These are phyloP conservation scores for Amitus sp. DNA, from an alignment of 2,888 invertebrate species.

Conservation along the genomic window DNA sequence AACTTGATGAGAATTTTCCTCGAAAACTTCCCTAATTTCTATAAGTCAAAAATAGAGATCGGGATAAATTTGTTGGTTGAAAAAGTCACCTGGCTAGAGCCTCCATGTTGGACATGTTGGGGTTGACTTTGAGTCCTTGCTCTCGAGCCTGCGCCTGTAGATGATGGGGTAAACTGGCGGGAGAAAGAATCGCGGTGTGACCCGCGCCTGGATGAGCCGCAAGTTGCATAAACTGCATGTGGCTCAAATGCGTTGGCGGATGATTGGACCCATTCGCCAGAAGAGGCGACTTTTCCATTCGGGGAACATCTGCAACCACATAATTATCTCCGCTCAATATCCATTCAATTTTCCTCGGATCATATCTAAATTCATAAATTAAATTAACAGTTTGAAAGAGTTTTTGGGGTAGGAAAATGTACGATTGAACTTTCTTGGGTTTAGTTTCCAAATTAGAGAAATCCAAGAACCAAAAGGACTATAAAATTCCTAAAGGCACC, in stretches of 20 bases:
- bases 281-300: slow-evolving; percentile 91
- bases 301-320: slow-evolving; percentile 78
- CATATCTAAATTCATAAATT: too few relatives aligned
- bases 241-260: slow-evolving; percentile 89
- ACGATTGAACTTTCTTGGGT: too few relatives aligned
- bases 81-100: slow-evolving; percentile 82
- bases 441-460: too few relatives aligned
- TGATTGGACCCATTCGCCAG: slow-evolving; percentile 95
- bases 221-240: slow-evolving; percentile 95
- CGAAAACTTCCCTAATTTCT: too few relatives aligned
- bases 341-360: too few relatives aligned
- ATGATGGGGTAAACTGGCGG: slow-evolving; percentile 84
- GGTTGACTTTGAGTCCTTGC: slow-evolving; percentile 85
- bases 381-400: too few relatives aligned
- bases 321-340: too few relatives aligned
- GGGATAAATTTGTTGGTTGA: neutral
- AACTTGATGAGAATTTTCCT: too few relatives aligned
- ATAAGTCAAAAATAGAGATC: neutral
- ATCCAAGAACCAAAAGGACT: too few relatives aligned
- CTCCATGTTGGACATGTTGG: slow-evolving; percentile 86
- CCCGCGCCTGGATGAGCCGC: slow-evolving; percentile 78
- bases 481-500: too few relatives aligned
- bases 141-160: slow-evolving; percentile 79
- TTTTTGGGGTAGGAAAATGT: too few relatives aligned
- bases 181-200: slow-evolving; percentile 85